Conservation (phyloP, 2,888 invertebrate genomes). For the Melinaea marsaeus region DNA sequence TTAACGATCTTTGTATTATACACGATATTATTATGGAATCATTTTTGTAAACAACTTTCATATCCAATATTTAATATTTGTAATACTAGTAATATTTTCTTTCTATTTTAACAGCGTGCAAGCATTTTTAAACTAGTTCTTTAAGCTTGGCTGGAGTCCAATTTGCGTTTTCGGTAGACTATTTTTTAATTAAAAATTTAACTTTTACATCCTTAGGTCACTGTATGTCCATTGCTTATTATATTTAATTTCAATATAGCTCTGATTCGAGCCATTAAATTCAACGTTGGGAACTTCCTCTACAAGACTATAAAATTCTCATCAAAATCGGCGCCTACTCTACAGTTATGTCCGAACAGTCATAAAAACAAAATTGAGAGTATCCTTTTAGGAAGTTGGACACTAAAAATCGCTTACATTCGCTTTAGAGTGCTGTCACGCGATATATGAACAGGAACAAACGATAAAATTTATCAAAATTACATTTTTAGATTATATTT, state of each 20-base stretch:
- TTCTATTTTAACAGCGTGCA: conserved; percentile 1
- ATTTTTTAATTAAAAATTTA: conserved; percentile 6
- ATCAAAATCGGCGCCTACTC: conserved; percentile 35
- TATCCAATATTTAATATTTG: conserved; percentile 1
- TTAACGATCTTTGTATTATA: conserved; percentile 21
- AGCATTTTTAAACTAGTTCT: conserved; percentile 8
- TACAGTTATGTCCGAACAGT: conserved; percentile 36
- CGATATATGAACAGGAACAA: conserved; percentile 4
- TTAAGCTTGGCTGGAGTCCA: conserved; percentile 1
- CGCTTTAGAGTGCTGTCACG: conserved; percentile 5
- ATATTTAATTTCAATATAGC: conserved; percentile 6
- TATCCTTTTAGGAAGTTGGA: conserved; percentile 31
- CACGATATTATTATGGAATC: conserved; percentile 1
- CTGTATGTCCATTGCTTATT: background rate
- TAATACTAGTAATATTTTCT: conserved; percentile 6
- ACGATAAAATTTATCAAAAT: conserved; percentile 6
- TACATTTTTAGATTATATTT: conserved; percentile 6
- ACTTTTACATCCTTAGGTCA: background rate
- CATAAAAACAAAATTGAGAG: conserved; percentile 35
- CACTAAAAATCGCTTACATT: conserved; percentile 21
- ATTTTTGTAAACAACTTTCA: conserved; percentile 9
- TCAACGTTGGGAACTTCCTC: conserved; percentile 29
- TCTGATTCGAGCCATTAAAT: background rate
- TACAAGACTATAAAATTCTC: conserved; percentile 32
- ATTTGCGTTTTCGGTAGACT: conserved; percentile 1